A percentile compares a stretch with the other conserved stretches of the same genome.
These are phyloP conservation scores for Tamias sibiricus DNA, from an alignment of 2,113 vertebrate genomes.

Conservation along the genomic window DNA sequence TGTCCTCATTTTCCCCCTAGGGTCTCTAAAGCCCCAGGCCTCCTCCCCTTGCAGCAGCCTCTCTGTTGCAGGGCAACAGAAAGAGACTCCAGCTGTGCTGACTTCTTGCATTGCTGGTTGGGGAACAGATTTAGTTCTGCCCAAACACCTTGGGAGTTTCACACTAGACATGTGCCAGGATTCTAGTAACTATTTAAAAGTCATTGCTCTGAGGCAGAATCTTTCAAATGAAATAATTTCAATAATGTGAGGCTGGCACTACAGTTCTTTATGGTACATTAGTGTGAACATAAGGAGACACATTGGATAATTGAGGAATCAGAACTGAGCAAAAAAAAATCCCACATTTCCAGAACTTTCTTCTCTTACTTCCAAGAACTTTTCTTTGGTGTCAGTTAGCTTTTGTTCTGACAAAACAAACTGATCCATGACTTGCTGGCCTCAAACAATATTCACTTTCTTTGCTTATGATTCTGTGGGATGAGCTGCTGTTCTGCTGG, in stretches of 20 bases:
- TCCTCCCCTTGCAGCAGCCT: conserved; percentile 5
- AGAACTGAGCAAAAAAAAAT: neutral
- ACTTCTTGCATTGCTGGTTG: neutral
- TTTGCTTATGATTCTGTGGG: neutral
- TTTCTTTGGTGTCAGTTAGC: neutral
- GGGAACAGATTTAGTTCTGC: conserved; percentile 51
- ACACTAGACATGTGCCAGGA: conserved; percentile 59
- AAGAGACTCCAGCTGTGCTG: conserved; percentile 37
- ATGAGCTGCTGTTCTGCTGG: neutral
- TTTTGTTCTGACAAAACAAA: neutral
- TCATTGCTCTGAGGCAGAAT: neutral
- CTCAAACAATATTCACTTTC: neutral
- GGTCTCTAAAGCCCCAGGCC: neutral
- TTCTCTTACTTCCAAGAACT: neutral
- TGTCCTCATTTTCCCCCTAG: neutral
- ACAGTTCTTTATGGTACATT: neutral
- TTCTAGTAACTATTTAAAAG: neutral
- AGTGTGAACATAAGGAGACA: neutral
- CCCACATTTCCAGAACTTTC: neutral
- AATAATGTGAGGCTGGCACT: neutral
- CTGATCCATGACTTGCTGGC: neutral
- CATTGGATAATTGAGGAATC: neutral
- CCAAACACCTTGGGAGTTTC: conserved; percentile 42
- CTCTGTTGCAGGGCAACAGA: conserved; percentile 33
- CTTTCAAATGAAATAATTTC: conserved; percentile 8